phyloP scores from a whole-genome alignment of 2,888 invertebrate species.

The Acheta domesticus region DNA sequence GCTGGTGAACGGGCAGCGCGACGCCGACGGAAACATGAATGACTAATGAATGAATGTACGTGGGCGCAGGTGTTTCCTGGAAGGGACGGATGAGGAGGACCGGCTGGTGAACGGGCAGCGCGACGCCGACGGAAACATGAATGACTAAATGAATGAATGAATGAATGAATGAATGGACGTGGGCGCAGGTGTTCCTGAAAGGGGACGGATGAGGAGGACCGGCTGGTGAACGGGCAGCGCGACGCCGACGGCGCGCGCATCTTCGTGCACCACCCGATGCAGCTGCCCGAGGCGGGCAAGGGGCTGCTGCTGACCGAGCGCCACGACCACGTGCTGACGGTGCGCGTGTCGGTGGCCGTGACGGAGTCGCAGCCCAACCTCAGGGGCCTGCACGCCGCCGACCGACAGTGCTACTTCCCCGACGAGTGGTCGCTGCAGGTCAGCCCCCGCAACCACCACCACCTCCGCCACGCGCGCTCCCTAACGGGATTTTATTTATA shows the following conservation, averaged over 20 bases:
- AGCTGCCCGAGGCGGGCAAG: conserved; percentile 18
- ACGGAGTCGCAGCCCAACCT: conserved; percentile 40
- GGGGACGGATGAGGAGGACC: conserved; percentile 25
- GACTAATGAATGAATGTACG: too few relatives aligned
- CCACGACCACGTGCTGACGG: conserved; percentile 19
- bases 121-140: too few relatives aligned
- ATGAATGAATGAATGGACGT: too few relatives aligned
- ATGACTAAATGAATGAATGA: too few relatives aligned
- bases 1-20: too few relatives aligned
- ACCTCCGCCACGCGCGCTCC: too few relatives aligned
- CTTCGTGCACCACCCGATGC: background rate
- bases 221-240: conserved; percentile 3
- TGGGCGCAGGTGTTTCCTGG: conserved; percentile 36
- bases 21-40: too few relatives aligned
- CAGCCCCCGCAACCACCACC: too few relatives aligned
- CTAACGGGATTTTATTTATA: too few relatives aligned
- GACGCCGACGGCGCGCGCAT: background rate
- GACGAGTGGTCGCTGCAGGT: conserved; percentile 37
- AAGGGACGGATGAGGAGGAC: conserved; percentile 29
- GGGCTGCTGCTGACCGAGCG: conserved; percentile 21
- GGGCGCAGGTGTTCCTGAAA: conserved; percentile 37
- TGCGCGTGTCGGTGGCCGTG: conserved; percentile 20
- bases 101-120: too few relatives aligned
- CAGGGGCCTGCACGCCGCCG: conserved; percentile 36
- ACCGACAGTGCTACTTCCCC: conserved; percentile 40